Percentiles rank a stretch among this genome's conserved stretches.
Evolutionary conservation across 64 coral and sea anemone species (phyloP).

Genomic region (Pocillopora damicornis): DNA sequence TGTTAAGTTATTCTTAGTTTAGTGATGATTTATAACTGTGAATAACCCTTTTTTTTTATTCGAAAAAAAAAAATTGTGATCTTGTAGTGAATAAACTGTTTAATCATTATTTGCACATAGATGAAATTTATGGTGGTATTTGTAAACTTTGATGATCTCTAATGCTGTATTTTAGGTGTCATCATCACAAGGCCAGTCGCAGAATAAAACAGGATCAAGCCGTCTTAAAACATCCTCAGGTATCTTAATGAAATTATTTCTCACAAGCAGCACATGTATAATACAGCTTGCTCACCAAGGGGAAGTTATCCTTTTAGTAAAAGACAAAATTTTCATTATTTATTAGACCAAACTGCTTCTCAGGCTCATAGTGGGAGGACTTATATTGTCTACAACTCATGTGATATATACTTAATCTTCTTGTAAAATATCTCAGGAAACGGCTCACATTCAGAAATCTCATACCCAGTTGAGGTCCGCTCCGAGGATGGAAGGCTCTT

Average conservation of each 20-base stretch:
- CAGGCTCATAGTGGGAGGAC: too few species aligned
- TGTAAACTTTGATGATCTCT: not conserved
- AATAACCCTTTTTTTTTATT: too few species aligned
- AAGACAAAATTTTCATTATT: not conserved
- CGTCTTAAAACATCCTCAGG: slow-evolving; percentile 35
- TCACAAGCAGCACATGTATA: too few species aligned
- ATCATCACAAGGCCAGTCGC: slow-evolving; percentile 22
- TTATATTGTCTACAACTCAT: too few species aligned
- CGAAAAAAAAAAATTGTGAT: too few species aligned
- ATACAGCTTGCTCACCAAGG: too few species aligned
- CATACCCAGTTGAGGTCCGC: slow-evolving; percentile 47
- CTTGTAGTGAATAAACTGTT: too few species aligned
- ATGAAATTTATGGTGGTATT: not conserved
- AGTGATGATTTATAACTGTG: too few species aligned
- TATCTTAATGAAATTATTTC: not conserved
- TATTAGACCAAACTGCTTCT: not conserved
- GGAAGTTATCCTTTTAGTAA: not conserved
- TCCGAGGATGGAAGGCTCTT: slow-evolving; percentile 97
- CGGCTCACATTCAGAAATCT: slow-evolving; percentile 43
- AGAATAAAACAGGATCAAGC: slow-evolving; percentile 35
- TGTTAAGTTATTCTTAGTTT: not conserved
- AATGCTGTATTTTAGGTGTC: not conserved
- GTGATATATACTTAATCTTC: not conserved
- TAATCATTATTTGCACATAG: not conserved
- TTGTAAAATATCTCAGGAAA: slow-evolving; percentile 53